A percentile compares a stretch with the other conserved stretches of the same genome.
phyloP scores from a whole-genome alignment of 2,888 invertebrate species.

The Drosophila sordidula region DNA sequence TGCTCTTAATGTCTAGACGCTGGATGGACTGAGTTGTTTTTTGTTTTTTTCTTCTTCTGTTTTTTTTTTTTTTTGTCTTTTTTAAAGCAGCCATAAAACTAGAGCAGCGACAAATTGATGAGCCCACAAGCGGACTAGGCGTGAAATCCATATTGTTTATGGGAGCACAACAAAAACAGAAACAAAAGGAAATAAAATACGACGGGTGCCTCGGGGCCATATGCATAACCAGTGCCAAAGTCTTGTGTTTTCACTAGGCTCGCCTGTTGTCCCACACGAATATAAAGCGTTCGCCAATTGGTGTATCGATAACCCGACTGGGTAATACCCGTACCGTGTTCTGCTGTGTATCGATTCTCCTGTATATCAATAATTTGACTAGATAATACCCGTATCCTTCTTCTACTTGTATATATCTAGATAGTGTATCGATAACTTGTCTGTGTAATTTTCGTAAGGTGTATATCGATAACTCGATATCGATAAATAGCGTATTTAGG shows the following conservation, averaged over 20 bases:
- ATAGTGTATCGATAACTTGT: too few relatives aligned
- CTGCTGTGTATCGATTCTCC: too few relatives aligned
- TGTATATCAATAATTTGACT: too few relatives aligned
- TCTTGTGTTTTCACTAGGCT: neutral
- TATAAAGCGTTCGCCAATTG: neutral
- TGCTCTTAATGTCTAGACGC: slow-evolving; percentile 27
- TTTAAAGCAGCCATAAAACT: slow-evolving; percentile 54
- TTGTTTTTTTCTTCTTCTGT: too few relatives aligned
- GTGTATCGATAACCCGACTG: neutral
- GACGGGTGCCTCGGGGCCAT: neutral
- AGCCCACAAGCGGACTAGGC: slow-evolving; percentile 32
- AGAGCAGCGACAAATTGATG: slow-evolving; percentile 52
- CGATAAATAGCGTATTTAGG: too few relatives aligned
- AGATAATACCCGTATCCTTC: too few relatives aligned
- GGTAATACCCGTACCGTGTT: neutral
- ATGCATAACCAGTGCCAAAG: slow-evolving; percentile 10
- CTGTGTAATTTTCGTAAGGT: too few relatives aligned
- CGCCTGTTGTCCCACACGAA: slow-evolving; percentile 3
- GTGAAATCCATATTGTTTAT: slow-evolving; percentile 52
- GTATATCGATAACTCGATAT: too few relatives aligned
- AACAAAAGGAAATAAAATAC: neutral
- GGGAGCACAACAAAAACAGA: slow-evolving; percentile 1
- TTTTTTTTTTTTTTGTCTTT: too few relatives aligned
- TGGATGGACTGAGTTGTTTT: slow-evolving; percentile 1
- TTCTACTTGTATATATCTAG: too few relatives aligned